Percentiles rank a stretch among this genome's conserved stretches.
These are phyloP conservation scores for Grammomys surdaster DNA, from an alignment of 2,113 vertebrate genomes.

Conservation along the genomic window DNA sequence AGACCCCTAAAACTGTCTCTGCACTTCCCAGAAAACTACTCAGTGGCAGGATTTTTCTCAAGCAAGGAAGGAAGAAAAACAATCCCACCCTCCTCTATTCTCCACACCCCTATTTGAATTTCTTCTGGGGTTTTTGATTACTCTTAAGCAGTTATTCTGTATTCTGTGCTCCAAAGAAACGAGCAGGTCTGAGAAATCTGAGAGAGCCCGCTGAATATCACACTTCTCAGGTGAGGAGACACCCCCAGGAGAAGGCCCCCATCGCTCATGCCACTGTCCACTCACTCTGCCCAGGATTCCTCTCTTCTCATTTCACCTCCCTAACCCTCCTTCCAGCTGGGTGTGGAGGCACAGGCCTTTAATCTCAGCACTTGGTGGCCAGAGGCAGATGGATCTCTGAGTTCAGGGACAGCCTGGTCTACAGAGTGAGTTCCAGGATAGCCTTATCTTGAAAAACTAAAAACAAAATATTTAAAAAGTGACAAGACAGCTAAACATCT, in stretches of 20 bases:
- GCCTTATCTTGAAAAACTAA: background rate
- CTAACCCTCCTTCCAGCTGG: background rate
- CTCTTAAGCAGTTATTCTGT: background rate
- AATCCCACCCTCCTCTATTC: background rate
- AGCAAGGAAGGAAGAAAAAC: background rate
- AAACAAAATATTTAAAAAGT: background rate
- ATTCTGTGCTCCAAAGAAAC: background rate
- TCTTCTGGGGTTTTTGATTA: background rate
- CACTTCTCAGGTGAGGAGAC: background rate
- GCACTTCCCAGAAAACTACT: background rate
- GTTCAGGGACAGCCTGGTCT: background rate
- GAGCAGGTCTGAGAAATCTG: background rate
- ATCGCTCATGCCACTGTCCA: rapidly evolving
- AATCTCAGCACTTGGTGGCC: background rate
- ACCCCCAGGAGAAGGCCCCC: background rate
- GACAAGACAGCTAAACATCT: background rate
- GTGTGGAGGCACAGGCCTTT: background rate
- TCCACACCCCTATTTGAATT: background rate
- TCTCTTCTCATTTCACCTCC: background rate
- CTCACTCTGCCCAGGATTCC: rapidly evolving
- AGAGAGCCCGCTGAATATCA: background rate
- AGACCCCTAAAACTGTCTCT: background rate
- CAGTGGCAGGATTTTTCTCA: background rate
- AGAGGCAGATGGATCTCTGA: background rate
- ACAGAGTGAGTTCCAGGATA: background rate